These are phyloP conservation scores for Nyctibius bracteatus DNA, from an alignment of 2,113 vertebrate genomes.

Conservation along the genomic window DNA sequence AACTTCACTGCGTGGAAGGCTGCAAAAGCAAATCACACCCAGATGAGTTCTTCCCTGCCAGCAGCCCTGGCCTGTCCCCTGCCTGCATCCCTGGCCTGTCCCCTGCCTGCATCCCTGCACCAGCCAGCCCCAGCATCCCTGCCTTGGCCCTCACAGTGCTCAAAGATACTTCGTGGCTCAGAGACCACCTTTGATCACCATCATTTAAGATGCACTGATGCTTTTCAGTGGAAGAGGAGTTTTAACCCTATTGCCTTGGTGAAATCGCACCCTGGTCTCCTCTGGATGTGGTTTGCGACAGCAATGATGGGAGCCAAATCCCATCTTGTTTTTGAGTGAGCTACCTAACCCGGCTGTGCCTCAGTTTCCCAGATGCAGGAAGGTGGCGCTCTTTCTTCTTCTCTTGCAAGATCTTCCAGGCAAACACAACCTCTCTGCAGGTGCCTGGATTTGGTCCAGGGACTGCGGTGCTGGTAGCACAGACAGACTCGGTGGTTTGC, in stretches of 20 bases:
- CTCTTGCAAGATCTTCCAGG: neutral
- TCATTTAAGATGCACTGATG: neutral
- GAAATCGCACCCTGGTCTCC: neutral
- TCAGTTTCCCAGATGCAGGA: neutral
- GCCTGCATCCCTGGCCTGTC: neutral
- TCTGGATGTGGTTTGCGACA: rapidly evolving
- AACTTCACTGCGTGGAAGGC: neutral
- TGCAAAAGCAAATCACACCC: conserved; percentile 23
- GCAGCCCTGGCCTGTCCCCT: neutral
- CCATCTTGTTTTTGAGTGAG: neutral
- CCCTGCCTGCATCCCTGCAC: neutral
- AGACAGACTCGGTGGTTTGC: neutral
- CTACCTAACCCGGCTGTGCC: neutral
- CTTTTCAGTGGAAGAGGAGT: neutral
- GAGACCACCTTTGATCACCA: neutral
- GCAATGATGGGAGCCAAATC: neutral
- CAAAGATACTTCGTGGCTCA: rapidly evolving
- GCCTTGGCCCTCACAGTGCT: rapidly evolving
- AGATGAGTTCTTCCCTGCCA: neutral
- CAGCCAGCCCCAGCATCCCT: neutral
- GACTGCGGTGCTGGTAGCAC: neutral
- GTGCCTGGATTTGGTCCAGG: neutral
- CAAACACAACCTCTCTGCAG: neutral
- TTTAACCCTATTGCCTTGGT: neutral
- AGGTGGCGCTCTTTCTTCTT: neutral